Percentiles rank a stretch among this genome's conserved stretches.
Conservation (phyloP, 2,113 vertebrate species). For the Arenaria interpres region DNA sequence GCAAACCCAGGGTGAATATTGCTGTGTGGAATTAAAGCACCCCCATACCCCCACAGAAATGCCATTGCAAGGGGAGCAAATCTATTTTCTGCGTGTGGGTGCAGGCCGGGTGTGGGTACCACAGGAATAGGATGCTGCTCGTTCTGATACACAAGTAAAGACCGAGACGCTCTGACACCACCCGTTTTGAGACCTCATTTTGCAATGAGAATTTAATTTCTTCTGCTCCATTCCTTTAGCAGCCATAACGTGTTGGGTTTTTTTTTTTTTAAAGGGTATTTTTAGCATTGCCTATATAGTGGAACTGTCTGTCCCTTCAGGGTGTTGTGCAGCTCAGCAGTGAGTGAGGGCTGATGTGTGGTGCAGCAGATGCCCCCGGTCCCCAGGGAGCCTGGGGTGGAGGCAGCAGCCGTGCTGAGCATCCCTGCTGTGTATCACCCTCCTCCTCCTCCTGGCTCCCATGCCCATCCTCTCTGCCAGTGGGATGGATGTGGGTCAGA, state of each 20-base stretch:
- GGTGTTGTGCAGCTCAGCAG: neutral
- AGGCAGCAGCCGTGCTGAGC: neutral
- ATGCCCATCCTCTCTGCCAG: neutral
- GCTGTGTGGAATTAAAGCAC: neutral
- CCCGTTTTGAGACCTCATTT: neutral
- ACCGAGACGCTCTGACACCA: neutral
- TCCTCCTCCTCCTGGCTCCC: neutral
- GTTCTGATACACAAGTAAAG: neutral
- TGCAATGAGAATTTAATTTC: neutral
- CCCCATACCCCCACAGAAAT: neutral
- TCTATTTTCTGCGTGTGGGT: rapidly evolving
- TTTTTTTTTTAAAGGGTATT: neutral
- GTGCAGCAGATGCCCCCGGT: neutral
- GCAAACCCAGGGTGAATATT: neutral
- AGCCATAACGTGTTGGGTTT: neutral
- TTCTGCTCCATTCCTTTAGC: neutral
- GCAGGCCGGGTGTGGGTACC: neutral
- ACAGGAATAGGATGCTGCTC: neutral
- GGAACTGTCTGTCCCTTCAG: neutral
- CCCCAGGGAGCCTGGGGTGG: neutral
- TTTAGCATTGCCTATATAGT: neutral
- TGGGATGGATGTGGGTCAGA: neutral
- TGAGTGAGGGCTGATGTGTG: neutral
- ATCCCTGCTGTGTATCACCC: neutral
- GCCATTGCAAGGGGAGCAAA: neutral